Percentiles rank a stretch among this genome's conserved stretches.
These are phyloP conservation scores for Rotaria sp. DNA, from an alignment of 2,888 invertebrate species.

Conservation along the genomic window DNA sequence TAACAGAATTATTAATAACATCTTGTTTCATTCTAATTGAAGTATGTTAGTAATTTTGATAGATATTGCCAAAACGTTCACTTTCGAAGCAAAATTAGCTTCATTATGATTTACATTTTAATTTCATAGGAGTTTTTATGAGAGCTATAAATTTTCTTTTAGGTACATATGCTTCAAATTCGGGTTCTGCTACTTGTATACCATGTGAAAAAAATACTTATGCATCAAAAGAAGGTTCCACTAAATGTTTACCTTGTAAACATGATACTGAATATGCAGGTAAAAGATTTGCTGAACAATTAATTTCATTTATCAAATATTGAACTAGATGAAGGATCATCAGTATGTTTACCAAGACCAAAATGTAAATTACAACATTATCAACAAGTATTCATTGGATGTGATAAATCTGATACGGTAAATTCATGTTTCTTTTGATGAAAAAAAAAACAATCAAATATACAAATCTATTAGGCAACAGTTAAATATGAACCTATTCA, in stretches of 20 bases:
- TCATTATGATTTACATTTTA: too few relatives aligned
- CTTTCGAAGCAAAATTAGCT: too few relatives aligned
- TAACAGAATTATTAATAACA: too few relatives aligned
- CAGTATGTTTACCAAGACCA: background rate
- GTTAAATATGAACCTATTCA: background rate
- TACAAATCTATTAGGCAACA: background rate
- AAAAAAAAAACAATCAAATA: background rate
- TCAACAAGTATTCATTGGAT: background rate
- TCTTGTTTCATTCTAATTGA: too few relatives aligned
- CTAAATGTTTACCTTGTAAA: background rate
- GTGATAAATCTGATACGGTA: background rate
- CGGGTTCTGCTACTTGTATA: background rate
- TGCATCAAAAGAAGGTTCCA: background rate
- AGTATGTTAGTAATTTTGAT: too few relatives aligned
- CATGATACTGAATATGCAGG: background rate
- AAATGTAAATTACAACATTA: background rate
- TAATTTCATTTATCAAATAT: background rate
- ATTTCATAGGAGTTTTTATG: too few relatives aligned
- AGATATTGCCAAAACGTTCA: too few relatives aligned
- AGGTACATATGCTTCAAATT: background rate
- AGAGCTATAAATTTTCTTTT: too few relatives aligned
- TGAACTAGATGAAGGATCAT: background rate
- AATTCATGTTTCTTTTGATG: background rate
- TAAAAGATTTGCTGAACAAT: background rate
- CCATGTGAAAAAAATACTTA: background rate